Evolutionary conservation across 2,797 vertebrate species (phyloP).

Genomic region (Petrocephalus schoutedeni): DNA sequence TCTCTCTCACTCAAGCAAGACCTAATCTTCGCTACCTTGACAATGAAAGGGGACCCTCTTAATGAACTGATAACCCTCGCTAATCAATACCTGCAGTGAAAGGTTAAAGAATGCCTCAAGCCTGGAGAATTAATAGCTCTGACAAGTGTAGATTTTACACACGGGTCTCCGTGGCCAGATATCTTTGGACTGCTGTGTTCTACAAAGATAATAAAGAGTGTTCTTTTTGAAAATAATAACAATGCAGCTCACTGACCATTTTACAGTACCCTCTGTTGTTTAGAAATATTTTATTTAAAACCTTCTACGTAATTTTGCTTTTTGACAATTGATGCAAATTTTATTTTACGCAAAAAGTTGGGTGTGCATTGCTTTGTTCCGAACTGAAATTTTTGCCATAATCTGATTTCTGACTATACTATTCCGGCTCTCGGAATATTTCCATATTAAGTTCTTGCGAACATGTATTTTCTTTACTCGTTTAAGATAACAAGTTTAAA

Average conservation of each 20-base stretch:
- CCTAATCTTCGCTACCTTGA: conserved; percentile 15
- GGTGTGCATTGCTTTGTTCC: neutral
- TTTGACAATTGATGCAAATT: neutral
- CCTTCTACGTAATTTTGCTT: neutral
- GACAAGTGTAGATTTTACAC: conserved; percentile 24
- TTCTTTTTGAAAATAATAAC: neutral
- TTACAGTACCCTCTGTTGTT: neutral
- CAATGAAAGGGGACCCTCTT: conserved; percentile 21
- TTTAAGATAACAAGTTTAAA: neutral
- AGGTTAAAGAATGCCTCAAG: conserved; percentile 28
- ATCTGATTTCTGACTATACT: neutral
- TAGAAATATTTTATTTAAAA: neutral
- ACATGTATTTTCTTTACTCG: neutral
- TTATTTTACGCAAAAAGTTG: neutral
- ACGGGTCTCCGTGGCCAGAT: neutral
- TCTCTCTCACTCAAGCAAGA: conserved; percentile 13
- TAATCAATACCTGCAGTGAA: conserved; percentile 27
- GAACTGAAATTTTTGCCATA: neutral
- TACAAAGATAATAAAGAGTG: neutral
- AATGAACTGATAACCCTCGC: conserved; percentile 31
- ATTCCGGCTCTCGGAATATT: neutral
- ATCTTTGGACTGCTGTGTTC: neutral
- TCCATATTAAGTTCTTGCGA: neutral
- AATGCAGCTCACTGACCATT: neutral
- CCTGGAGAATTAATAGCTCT: conserved; percentile 23